Conservation (phyloP, 2,888 invertebrate species). For the Mythimna lalbum region DNA sequence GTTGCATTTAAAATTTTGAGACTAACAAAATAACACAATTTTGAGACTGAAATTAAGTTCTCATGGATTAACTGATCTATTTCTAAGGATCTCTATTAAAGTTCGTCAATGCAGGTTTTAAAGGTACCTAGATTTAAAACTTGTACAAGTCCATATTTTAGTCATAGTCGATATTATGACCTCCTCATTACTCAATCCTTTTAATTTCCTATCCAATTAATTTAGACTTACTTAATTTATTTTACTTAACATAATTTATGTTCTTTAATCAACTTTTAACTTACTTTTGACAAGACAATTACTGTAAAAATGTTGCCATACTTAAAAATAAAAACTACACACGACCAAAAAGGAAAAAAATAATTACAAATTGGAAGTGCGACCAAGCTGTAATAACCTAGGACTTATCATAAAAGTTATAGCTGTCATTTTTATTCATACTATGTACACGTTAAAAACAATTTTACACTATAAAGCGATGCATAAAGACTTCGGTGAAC, state of each 20-base stretch:
- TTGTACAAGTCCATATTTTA: background rate
- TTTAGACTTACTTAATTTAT: background rate
- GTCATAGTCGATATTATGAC: background rate
- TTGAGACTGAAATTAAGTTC: too few species aligned
- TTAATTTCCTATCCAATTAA: background rate
- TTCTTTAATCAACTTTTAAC: background rate
- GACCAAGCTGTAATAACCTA: constrained; percentile 27
- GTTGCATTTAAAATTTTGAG: too few species aligned
- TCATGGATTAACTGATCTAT: too few species aligned
- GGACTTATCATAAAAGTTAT: constrained; percentile 37
- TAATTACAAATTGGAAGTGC: constrained; percentile 34
- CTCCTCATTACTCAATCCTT: background rate
- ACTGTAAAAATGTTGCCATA: background rate
- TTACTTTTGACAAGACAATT: background rate
- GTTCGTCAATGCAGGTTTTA: too few species aligned
- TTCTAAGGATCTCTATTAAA: too few species aligned
- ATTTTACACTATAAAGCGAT: constrained; percentile 51
- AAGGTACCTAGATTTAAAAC: too few species aligned
- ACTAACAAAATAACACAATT: too few species aligned
- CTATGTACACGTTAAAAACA: constrained; percentile 45
- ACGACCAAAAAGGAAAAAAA: background rate
- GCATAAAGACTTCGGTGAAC: constrained; percentile 31
- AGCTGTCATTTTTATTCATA: constrained; percentile 46
- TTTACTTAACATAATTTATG: background rate
- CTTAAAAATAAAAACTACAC: background rate